Conservation (phyloP, 2,888 invertebrate genomes). For the Deilephila porcellus region DNA sequence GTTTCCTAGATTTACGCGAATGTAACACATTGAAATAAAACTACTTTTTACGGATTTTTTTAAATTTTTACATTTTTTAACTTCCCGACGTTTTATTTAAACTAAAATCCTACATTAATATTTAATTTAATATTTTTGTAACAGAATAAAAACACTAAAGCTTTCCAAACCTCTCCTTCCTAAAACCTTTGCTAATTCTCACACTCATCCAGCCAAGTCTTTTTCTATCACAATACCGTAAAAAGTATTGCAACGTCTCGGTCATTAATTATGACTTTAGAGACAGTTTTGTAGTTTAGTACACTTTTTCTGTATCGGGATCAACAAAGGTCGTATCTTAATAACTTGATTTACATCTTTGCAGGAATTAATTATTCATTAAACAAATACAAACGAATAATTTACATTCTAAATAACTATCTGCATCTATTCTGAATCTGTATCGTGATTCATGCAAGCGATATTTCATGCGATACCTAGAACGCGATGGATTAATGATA, state of each 20-base stretch:
- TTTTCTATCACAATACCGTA: neutral
- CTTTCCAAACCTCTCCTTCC: too few species aligned
- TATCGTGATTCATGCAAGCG: constrained; percentile 17
- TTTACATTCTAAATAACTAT: neutral
- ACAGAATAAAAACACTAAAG: too few species aligned
- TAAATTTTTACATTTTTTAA: too few species aligned
- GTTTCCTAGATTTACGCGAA: too few species aligned
- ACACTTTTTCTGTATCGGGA: neutral
- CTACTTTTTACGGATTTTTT: too few species aligned
- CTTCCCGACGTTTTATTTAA: too few species aligned
- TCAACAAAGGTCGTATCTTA: neutral
- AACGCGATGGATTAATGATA: neutral
- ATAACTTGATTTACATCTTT: neutral
- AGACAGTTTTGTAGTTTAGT: too few species aligned
- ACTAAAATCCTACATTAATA: too few species aligned
- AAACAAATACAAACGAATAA: neutral
- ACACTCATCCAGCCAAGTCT: too few species aligned
- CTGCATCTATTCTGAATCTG: neutral
- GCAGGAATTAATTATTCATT: neutral
- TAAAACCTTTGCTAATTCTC: too few species aligned
- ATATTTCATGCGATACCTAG: neutral
- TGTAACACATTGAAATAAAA: too few species aligned
- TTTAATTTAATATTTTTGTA: too few species aligned
- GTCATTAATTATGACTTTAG: neutral
- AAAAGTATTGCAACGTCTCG: neutral